These are phyloP conservation scores for Nesometra sesokonis DNA, from an alignment of 35 echinoderm and acorn worm species.

Conservation along the genomic window DNA sequence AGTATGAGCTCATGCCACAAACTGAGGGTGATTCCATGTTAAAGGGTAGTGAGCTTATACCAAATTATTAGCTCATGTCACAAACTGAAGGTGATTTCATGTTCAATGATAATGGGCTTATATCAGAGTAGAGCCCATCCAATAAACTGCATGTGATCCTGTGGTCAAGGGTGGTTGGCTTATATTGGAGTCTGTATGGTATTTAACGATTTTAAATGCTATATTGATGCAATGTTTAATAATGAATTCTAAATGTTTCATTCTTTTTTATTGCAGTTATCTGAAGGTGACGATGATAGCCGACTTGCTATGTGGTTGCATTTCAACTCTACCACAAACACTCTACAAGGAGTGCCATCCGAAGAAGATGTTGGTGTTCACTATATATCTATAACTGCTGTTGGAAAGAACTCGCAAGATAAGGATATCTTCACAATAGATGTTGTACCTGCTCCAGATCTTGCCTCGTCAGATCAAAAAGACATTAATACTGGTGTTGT, in stretches of 20 bases:
- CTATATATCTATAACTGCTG: conserved; percentile 76
- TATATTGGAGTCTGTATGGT: not conserved
- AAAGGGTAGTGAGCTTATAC: no score
- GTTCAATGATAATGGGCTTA: no score
- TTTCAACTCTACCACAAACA: conserved; percentile 35
- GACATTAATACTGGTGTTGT: conserved; percentile 32
- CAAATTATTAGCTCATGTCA: no score
- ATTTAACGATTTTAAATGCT: no score
- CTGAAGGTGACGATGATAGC: conserved; percentile 52
- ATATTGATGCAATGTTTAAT: no score
- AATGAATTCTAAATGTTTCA: no score
- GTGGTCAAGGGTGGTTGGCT: no score
- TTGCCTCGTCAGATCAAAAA: not conserved
- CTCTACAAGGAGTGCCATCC: conserved; percentile 80
- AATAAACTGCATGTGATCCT: no score
- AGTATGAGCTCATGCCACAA: no score
- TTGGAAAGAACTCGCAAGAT: conserved; percentile 44
- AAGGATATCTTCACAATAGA: conserved; percentile 76
- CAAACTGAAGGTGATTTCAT: no score
- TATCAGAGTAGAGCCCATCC: no score
- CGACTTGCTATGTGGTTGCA: conserved; percentile 70
- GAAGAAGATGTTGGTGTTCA: conserved; percentile 78
- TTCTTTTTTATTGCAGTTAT: conserved; percentile 59
- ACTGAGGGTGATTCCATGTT: no score
- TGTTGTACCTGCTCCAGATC: conserved; percentile 10